phyloP scores from a whole-genome alignment of 2,888 invertebrate genomes.

The Eueremaeus valkanovi region DNA sequence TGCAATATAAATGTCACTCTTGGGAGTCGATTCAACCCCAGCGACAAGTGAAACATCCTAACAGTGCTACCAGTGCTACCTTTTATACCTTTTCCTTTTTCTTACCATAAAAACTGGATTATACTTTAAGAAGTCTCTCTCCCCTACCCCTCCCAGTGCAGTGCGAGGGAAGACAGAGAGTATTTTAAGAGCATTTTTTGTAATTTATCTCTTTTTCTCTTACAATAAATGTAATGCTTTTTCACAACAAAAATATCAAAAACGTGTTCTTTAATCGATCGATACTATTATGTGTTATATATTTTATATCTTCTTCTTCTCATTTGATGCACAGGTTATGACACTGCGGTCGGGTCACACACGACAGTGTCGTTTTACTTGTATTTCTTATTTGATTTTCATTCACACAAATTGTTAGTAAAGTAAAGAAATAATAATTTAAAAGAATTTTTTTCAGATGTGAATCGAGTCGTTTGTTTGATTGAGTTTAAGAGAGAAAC shows the following conservation, averaged over 20 bases:
- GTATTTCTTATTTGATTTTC: too few species aligned
- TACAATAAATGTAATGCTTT: background rate
- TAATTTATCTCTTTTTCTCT: too few species aligned
- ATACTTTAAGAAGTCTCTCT: background rate
- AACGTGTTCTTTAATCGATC: conserved; percentile 16
- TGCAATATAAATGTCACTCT: conserved; percentile 29
- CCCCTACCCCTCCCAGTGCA: background rate
- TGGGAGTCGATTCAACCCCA: conserved; percentile 23
- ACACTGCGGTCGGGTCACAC: background rate
- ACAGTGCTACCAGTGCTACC: background rate
- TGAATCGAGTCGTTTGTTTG: background rate
- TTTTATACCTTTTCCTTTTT: background rate
- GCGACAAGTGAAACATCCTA: conserved; percentile 31
- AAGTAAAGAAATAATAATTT: background rate
- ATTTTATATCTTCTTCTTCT: background rate
- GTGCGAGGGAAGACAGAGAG: too few species aligned
- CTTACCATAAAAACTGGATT: background rate
- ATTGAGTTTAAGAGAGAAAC: background rate
- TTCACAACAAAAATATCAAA: background rate
- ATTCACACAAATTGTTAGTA: conserved; percentile 14
- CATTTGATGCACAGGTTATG: background rate
- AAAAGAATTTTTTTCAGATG: background rate
- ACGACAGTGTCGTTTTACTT: background rate
- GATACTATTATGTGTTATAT: too few species aligned
- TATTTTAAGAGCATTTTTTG: too few species aligned